A percentile compares a stretch with the other conserved stretches of the same genome.
phyloP scores from a whole-genome alignment of 2,888 invertebrate genomes.

The Sicus ferrugineus region DNA sequence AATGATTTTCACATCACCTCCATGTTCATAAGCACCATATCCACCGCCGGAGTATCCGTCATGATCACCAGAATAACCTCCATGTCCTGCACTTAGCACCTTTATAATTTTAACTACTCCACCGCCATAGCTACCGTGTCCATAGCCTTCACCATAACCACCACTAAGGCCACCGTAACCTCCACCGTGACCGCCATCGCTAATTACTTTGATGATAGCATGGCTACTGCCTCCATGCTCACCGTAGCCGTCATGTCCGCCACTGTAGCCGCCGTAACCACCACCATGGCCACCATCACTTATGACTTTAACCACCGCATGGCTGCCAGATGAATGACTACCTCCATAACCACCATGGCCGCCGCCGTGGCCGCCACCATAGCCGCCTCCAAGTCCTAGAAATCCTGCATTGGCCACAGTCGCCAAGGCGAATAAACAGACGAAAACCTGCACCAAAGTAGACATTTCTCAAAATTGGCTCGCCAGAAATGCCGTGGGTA shows the following conservation, averaged over 20 bases:
- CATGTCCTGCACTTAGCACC: constrained; percentile 4
- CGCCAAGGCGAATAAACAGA: constrained; percentile 50
- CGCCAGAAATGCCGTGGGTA: background rate
- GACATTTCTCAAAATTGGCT: background rate
- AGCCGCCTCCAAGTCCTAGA: constrained; percentile 41
- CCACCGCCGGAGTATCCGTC: constrained; percentile 30
- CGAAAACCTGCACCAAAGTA: constrained; percentile 42
- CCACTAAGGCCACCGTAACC: background rate
- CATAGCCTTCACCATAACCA: constrained; percentile 1
- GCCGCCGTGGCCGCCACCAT: constrained; percentile 6
- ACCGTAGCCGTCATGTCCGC: background rate
- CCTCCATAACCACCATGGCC: constrained; percentile 5
- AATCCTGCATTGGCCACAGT: constrained; percentile 47
- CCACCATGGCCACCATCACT: background rate
- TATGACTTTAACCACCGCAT: no score
- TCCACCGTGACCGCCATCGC: constrained; percentile 16
- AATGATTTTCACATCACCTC: constrained; percentile 43
- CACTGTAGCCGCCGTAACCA: background rate
- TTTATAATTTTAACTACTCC: constrained; percentile 10
- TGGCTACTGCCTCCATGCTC: constrained; percentile 7
- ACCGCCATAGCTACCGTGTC: constrained; percentile 28
- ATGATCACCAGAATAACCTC: constrained; percentile 31
- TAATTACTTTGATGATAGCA: constrained; percentile 35
- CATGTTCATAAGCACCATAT: constrained; percentile 35
- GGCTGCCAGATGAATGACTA: no score